Conservation (phyloP, 2,888 invertebrate species). For the Lutraria lutraria region DNA sequence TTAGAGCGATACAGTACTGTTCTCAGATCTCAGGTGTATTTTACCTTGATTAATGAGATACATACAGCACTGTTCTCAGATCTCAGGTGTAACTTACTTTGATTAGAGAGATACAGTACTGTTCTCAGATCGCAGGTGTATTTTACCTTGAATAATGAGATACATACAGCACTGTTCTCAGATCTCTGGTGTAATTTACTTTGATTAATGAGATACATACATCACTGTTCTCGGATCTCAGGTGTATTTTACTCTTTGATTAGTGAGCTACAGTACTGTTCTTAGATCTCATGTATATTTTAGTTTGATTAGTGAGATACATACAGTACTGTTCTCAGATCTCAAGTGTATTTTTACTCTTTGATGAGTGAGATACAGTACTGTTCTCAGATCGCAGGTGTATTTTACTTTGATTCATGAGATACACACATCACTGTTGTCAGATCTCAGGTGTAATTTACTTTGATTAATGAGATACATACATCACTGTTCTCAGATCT, state of each 20-base stretch:
- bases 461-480: background rate
- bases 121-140: background rate
- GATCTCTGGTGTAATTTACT: background rate
- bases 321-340: background rate
- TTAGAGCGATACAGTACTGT: background rate
- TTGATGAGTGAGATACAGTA: background rate
- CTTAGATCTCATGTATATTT: background rate
- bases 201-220: background rate
- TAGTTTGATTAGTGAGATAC: background rate
- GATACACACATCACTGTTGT: background rate
- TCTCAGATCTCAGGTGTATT: background rate
- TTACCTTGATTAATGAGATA: background rate
- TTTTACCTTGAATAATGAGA: background rate
- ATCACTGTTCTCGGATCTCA: background rate
- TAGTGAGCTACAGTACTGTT: background rate
- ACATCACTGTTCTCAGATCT: background rate
- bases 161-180: background rate
- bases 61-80: background rate
- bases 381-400: background rate
- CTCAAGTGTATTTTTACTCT: background rate
- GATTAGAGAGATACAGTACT: background rate
- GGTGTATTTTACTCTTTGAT: background rate
- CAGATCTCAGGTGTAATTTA: background rate
- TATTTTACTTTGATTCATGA: background rate
- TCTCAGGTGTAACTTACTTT: background rate